Base-by-base conservation (phyloP, 2,113 vertebrate genomes). In the Crocuta crocuta region DNA sequence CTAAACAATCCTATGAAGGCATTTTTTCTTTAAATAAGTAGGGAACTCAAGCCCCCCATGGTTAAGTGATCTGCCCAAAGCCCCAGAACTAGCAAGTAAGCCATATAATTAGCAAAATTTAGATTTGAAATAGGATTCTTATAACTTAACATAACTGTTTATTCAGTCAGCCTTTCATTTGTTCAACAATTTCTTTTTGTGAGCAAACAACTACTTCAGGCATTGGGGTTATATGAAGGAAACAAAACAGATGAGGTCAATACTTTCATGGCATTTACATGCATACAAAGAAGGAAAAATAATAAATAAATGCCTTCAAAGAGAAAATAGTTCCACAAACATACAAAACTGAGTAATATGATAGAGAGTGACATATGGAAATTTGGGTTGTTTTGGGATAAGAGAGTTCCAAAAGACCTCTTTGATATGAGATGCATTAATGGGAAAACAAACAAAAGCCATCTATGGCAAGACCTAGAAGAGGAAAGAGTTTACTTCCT, bases 181-280 rank as follows among this genome's bases (percentile, higher is more conserved):
- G 21, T 86, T 87, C 3, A 35, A 35, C 11, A n/a, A 11, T 35
- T 68, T 87, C 4, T 71, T 70, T 35, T 61, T 45, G 16, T 74
- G n/a, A 88, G 13, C 45, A 55, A 87, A 95, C 35, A 82, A 74
- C 8, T 76, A 65, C 84, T 76, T 84, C 66, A 78, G 81, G 13
- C 45, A 21, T 10, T 35, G 11, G 17, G 19, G 39, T 28, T 53
- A 33, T 81, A 61, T 17, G 53, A 91, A 91, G 35, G 7, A 95
- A 93, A 78, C 26, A 58, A 93, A 86, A 89, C 43, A 94, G 31
- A 96, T 61, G 35, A 97, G 12, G 33, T 97, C 26, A 80, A 23
- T 48, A 10, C 10, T 53, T 31, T 94, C 31, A 24, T 39, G 43
- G 55, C 81, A 85, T 73, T 82, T 89, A 76, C 70, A 86, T 95